phyloP scores from a whole-genome alignment of 1,140 invertebrate genomes.

The Hylaeus volcanicus region DNA sequence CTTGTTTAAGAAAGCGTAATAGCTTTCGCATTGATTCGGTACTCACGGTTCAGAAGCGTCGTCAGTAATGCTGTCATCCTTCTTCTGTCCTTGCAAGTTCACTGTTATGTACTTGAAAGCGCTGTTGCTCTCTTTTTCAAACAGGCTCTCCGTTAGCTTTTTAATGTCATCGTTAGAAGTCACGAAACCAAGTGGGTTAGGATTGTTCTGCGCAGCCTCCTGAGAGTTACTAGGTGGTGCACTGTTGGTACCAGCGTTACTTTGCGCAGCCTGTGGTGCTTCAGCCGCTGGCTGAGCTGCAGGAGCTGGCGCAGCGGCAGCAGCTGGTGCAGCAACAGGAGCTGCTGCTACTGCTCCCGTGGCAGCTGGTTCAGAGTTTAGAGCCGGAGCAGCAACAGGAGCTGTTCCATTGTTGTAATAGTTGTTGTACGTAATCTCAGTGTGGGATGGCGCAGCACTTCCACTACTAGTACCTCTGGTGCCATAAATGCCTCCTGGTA shows the following conservation, averaged over 20 bases:
- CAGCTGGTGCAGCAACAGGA: conserved; percentile 14
- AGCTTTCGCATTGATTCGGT: too few species aligned
- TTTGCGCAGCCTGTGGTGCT: conserved; percentile 27
- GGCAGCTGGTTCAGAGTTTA: background rate
- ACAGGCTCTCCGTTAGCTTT: conserved; percentile 76
- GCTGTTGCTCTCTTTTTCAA: conserved; percentile 78
- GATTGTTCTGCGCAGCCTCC: conserved; percentile 54
- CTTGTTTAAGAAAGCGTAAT: background rate
- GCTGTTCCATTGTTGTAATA: conserved; percentile 74
- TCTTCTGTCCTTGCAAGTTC: conserved; percentile 78
- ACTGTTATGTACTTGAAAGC: conserved; percentile 76
- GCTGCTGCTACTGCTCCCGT: conserved; percentile 26
- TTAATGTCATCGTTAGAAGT: conserved; percentile 77
- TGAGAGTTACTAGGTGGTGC: conserved; percentile 41
- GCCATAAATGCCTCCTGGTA: conserved; percentile 78
- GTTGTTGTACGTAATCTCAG: conserved; percentile 78
- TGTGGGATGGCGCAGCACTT: conserved; percentile 61
- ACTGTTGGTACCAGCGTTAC: conserved; percentile 40
- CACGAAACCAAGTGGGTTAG: conserved; percentile 67
- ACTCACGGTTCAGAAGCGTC: conserved; percentile 78
- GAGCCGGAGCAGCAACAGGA: conserved; percentile 31
- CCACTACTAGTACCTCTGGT: conserved; percentile 51
- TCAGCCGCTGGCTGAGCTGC: conserved; percentile 19
- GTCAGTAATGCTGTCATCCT: conserved; percentile 74
- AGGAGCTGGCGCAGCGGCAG: conserved; percentile 9